Evolutionary conservation across 1,140 invertebrate genomes (phyloP), one percentile per base, ranked within the genome.

Genomic region (Propsilocerus akamusi): DNA sequence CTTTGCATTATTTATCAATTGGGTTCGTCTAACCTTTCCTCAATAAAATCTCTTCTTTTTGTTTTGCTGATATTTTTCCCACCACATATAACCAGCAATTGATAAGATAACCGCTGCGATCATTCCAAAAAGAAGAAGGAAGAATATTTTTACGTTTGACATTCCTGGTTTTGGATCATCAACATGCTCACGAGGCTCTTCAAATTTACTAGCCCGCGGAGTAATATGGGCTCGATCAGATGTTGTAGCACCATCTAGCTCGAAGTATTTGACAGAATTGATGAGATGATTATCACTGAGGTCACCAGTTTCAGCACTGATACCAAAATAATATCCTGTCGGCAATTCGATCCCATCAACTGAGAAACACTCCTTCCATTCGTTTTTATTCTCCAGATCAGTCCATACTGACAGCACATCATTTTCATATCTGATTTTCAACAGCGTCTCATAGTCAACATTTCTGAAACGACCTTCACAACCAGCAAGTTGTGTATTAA

Each of bases 251-350:
- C 77, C 61, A 60, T 93, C 88, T 49, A 96, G 69, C 64, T 96
- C 88, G 61, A 84, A 97, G 53, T 94, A 76, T 68, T 90, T 87
- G 46, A 99, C 73, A 7, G 88, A 83, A 48, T 96, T 74, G 52
- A 99, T 78, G 65, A 99, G 95, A 70, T 99, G 96, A 65, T 91
- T 96, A 73, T 99, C 96, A 46, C 82, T 86, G 46, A 99, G 69
- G 67, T 98, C 92, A 7, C 97, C 97, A 4, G 97, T 99, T 1
- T 92, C 94, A 11, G 96, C 91, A 0, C 89, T 84, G 11, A 94
- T 69, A 32, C 97, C 97, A 66, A 97, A 86, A 68, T 78, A 96
- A 68, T 98, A 98, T 2, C 89, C 89, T 10, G 93, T 94, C 0
- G 97, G 97, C 14, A 99, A 70, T 52, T 82, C 74, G 3, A 99